Evolutionary conservation across 2,888 invertebrate genomes (phyloP).

Genomic region (Hydriomena furcata): DNA sequence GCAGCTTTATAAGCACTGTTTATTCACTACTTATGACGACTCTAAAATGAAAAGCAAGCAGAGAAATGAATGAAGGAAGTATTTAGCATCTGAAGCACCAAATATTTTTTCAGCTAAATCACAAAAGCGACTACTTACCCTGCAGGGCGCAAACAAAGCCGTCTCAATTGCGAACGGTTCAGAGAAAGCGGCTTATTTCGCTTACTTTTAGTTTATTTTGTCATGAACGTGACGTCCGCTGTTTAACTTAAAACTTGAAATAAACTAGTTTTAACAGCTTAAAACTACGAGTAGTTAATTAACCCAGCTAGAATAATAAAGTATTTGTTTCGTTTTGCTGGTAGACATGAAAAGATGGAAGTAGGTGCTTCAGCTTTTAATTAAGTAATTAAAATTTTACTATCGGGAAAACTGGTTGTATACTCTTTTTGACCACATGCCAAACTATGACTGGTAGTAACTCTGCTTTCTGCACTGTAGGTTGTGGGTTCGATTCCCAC

Average conservation of each 20-base stretch:
- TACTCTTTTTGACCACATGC: too few species aligned
- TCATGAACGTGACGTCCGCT: slow-evolving; percentile 41
- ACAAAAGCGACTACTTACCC: slow-evolving; percentile 42
- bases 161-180: slow-evolving; percentile 59
- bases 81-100: slow-evolving; percentile 17
- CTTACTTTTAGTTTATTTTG: slow-evolving; percentile 46
- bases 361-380: slow-evolving; percentile 12
- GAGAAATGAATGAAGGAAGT: slow-evolving; percentile 10
- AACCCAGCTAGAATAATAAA: slow-evolving; percentile 20
- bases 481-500: too few species aligned
- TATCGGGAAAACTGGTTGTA: too few species aligned
- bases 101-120: slow-evolving; percentile 17
- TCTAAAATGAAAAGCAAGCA: neutral
- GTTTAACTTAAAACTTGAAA: slow-evolving; percentile 36
- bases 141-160: slow-evolving; percentile 54
- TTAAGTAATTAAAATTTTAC: slow-evolving; percentile 15
- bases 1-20: neutral
- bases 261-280: slow-evolving; percentile 27
- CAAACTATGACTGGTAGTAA: too few species aligned
- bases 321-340: slow-evolving; percentile 17
- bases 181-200: slow-evolving; percentile 56
- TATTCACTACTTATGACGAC: neutral
- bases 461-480: too few species aligned
- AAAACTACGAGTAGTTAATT: slow-evolving; percentile 26
- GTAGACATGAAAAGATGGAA: slow-evolving; percentile 12